Percentiles rank a stretch among this genome's conserved stretches.
Conservation (phyloP, 1,140 invertebrate genomes). For the Mizuhopecten yessoensis region DNA sequence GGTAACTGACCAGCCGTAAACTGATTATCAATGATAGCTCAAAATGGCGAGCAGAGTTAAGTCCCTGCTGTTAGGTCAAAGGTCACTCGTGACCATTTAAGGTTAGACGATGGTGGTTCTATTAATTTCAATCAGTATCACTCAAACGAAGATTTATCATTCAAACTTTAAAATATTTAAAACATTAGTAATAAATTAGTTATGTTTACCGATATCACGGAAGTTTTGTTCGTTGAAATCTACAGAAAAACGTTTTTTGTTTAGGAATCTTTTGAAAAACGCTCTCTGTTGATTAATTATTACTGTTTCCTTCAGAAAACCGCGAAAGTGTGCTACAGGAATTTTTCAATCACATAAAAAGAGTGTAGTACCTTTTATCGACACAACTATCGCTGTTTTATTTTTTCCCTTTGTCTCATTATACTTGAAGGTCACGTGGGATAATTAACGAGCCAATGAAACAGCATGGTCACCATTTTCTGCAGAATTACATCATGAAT, state of each 20-base stretch:
- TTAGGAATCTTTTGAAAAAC: background rate
- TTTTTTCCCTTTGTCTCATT: background rate
- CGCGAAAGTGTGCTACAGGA: background rate
- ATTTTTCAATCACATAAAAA: background rate
- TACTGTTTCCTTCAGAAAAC: background rate
- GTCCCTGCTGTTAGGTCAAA: background rate
- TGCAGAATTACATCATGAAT: conserved; percentile 29
- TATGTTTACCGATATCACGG: background rate
- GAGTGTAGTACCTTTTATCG: background rate
- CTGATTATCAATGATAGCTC: too few relatives aligned
- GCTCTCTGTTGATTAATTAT: background rate
- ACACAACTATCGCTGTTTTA: background rate
- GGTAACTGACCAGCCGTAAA: too few relatives aligned
- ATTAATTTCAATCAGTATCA: background rate
- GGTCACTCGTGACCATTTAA: background rate
- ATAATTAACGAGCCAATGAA: conserved; percentile 34
- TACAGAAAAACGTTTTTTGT: background rate
- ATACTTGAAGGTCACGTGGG: conserved; percentile 6
- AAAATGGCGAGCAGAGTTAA: too few relatives aligned
- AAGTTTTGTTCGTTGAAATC: background rate
- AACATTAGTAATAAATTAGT: background rate
- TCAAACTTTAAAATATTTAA: background rate
- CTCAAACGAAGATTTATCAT: background rate
- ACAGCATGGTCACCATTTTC: conserved; percentile 18
- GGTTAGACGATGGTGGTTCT: too few relatives aligned